These are phyloP conservation scores for Merluccius polli DNA, from an alignment of 2,797 vertebrate species.

Conservation along the genomic window DNA sequence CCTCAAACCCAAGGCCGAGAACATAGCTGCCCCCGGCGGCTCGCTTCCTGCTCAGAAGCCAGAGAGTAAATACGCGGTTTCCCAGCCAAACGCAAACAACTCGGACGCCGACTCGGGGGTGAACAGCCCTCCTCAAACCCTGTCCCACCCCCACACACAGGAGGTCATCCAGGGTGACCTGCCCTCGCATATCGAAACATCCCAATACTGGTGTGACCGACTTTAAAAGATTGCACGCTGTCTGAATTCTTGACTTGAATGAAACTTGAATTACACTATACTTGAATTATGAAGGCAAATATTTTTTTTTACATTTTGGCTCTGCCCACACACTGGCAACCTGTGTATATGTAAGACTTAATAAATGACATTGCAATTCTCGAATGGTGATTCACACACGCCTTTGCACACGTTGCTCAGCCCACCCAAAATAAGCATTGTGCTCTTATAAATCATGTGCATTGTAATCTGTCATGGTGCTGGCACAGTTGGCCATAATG, in stretches of 20 bases:
- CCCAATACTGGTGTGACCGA: conserved; percentile 79
- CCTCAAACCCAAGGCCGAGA: conserved; percentile 72
- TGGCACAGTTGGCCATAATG: not conserved
- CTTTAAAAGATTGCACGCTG: conserved; percentile 55
- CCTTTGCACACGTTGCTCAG: conserved; percentile 41
- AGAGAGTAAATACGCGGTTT: conserved; percentile 35
- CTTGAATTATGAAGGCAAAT: not conserved
- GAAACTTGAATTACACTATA: conserved; percentile 2
- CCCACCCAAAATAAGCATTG: conserved; percentile 30
- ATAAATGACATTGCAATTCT: conserved; percentile 28
- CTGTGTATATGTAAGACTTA: conserved; percentile 19
- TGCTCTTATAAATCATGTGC: not conserved
- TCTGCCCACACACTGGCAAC: not conserved
- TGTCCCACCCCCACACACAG: conserved; percentile 57
- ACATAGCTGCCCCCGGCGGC: not conserved
- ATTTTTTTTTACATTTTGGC: not conserved
- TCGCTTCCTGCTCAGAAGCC: conserved; percentile 33
- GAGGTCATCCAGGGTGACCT: conserved; percentile 58
- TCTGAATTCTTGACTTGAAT: not conserved
- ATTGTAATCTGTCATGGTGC: not conserved
- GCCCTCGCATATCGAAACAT: conserved; percentile 69
- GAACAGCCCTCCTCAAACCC: conserved; percentile 65
- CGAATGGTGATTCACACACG: not conserved
- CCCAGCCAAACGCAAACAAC: conserved; percentile 30
- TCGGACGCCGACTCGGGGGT: conserved; percentile 66